phyloP scores from a whole-genome alignment of 1,140 invertebrate species.

The Bombus soroeensis region DNA sequence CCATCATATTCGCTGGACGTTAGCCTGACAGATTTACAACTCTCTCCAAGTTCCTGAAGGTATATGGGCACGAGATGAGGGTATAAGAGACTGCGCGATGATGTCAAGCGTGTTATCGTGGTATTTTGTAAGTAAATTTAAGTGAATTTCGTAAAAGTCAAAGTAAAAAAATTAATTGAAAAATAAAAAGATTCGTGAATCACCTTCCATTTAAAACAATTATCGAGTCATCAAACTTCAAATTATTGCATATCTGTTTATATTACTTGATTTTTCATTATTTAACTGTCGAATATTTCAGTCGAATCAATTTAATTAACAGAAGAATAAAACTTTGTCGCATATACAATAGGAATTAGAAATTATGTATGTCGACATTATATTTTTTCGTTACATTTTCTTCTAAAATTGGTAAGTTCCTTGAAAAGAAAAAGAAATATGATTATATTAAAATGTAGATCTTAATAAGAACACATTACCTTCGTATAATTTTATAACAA shows the following conservation, averaged over 20 bases:
- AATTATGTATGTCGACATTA: neutral
- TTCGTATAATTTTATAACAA: no score
- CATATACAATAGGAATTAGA: neutral
- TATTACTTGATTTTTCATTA: no score
- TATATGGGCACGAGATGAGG: neutral
- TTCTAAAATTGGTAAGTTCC: no score
- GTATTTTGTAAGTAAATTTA: neutral
- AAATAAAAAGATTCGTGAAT: neutral
- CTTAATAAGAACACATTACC: no score
- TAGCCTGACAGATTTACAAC: conserved; percentile 8
- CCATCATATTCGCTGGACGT: conserved; percentile 3
- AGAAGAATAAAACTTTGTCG: neutral
- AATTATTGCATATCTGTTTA: neutral
- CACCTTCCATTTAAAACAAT: neutral
- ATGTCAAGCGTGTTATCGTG: neutral
- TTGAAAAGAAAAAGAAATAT: no score
- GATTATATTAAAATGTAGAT: no score
- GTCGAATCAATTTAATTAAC: neutral
- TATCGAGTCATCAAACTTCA: neutral
- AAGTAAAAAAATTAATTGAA: neutral
- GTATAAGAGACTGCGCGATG: neutral
- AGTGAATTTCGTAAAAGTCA: neutral
- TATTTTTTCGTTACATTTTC: no score
- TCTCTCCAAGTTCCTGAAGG: neutral
- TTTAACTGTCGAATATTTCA: no score